A percentile compares a stretch with the other conserved stretches of the same genome.
Evolutionary conservation across 2,797 vertebrate genomes (phyloP).

Genomic region (Cossypha dichroa): DNA sequence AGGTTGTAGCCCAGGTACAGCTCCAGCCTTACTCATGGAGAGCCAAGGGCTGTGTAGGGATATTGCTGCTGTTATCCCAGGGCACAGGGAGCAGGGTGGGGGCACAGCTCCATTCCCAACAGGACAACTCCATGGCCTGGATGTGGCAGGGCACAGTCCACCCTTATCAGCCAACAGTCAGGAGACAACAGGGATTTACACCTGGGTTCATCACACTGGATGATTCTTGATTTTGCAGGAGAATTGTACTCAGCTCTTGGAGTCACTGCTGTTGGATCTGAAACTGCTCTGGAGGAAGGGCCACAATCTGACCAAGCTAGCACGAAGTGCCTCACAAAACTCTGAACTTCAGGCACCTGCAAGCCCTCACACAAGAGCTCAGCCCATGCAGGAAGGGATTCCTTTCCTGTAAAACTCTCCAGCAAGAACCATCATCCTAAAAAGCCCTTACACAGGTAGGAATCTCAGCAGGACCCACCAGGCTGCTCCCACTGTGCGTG

Average conservation of each 20-base stretch:
- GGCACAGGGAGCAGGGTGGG: background rate
- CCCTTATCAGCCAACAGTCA: background rate
- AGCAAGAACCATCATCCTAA: background rate
- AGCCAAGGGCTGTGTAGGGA: fast-evolving
- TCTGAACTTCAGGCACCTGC: background rate
- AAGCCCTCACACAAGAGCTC: background rate
- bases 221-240: background rate
- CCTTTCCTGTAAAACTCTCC: background rate
- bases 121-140: background rate
- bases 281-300: background rate
- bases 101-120: background rate
- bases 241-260: background rate
- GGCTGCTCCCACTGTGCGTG: background rate
- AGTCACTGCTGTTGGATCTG: background rate
- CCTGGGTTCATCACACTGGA: background rate
- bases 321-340: background rate
- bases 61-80: background rate
- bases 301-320: background rate
- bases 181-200: background rate
- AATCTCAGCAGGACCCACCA: background rate
- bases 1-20: background rate
- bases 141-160: background rate
- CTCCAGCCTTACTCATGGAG: background rate
- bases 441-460: background rate
- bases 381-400: background rate